Evolutionary conservation across 2,113 vertebrate species (phyloP).

Genomic region (Illadopsis cleaveri): DNA sequence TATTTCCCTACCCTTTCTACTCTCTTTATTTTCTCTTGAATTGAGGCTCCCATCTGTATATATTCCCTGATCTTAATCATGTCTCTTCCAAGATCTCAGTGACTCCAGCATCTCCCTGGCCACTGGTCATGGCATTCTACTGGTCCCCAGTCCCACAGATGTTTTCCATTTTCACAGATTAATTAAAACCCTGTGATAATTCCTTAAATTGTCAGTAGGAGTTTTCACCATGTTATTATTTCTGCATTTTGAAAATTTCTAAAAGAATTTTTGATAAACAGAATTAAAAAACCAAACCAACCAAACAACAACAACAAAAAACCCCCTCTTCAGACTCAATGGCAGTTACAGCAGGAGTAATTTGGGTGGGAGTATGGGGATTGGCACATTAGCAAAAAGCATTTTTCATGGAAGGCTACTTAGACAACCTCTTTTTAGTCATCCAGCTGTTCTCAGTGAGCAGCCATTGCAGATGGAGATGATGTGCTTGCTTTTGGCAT

Average conservation of each 20-base stretch:
- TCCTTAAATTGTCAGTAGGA: background rate
- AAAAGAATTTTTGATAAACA: background rate
- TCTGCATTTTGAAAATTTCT: background rate
- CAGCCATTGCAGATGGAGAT: constrained; percentile 48
- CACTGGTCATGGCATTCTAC: background rate
- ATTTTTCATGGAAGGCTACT: constrained; percentile 14
- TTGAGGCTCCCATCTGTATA: background rate
- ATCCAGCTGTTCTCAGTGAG: constrained; percentile 29
- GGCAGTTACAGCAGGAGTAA: background rate
- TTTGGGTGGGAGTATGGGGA: background rate
- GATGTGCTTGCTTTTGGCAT: background rate
- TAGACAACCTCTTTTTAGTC: constrained; percentile 27
- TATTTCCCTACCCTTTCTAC: background rate
- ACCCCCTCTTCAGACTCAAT: background rate
- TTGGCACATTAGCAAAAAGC: constrained; percentile 12
- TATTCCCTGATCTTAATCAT: background rate
- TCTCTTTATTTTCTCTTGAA: background rate
- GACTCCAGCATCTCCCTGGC: background rate
- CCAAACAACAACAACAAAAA: background rate
- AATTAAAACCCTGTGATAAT: background rate
- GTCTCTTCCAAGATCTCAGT: background rate
- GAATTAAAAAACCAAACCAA: background rate
- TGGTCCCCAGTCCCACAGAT: background rate
- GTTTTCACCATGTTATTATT: background rate
- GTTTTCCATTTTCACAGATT: background rate